A percentile compares a stretch with the other conserved stretches of the same genome.
These are phyloP conservation scores for Poecilia velifera DNA, from an alignment of 2,797 vertebrate genomes.

Conservation along the genomic window DNA sequence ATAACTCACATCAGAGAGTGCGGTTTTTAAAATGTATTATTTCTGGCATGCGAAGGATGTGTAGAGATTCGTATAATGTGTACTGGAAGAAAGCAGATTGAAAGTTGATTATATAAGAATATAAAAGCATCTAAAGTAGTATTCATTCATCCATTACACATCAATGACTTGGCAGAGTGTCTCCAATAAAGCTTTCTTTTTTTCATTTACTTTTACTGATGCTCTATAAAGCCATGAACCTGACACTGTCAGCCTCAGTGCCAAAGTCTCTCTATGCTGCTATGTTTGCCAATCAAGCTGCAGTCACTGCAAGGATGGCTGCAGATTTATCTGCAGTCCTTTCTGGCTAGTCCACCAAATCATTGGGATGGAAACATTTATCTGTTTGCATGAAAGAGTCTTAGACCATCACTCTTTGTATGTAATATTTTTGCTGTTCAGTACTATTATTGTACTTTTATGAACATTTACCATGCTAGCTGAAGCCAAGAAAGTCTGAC, in stretches of 20 bases:
- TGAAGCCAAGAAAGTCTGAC: not conserved
- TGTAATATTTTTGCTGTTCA: not conserved
- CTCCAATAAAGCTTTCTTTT: not conserved
- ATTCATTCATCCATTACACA: conserved; percentile 21
- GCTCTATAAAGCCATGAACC: conserved; percentile 22
- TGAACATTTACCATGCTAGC: not conserved
- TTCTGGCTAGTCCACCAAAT: conserved; percentile 28
- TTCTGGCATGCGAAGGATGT: conserved; percentile 32
- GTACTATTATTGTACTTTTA: not conserved
- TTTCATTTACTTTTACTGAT: conserved; percentile 22
- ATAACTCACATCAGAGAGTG: conserved; percentile 50
- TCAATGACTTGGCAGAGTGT: not conserved
- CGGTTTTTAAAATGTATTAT: conserved; percentile 55
- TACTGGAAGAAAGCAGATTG: not conserved
- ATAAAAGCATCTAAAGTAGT: conserved; percentile 7
- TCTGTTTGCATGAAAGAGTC: conserved; percentile 25
- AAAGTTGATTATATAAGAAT: conserved; percentile 12
- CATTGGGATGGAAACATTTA: conserved; percentile 19
- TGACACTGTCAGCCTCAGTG: conserved; percentile 18
- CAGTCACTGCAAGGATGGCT: conserved; percentile 44
- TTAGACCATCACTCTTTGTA: conserved; percentile 1
- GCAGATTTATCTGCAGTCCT: conserved; percentile 12
- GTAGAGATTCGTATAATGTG: conserved; percentile 11
- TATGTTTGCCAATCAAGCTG: conserved; percentile 38
- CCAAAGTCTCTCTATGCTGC: conserved; percentile 30